These are phyloP conservation scores for Onychomys leucogaster DNA, from an alignment of 2,797 vertebrate species.

Conservation along the genomic window DNA sequence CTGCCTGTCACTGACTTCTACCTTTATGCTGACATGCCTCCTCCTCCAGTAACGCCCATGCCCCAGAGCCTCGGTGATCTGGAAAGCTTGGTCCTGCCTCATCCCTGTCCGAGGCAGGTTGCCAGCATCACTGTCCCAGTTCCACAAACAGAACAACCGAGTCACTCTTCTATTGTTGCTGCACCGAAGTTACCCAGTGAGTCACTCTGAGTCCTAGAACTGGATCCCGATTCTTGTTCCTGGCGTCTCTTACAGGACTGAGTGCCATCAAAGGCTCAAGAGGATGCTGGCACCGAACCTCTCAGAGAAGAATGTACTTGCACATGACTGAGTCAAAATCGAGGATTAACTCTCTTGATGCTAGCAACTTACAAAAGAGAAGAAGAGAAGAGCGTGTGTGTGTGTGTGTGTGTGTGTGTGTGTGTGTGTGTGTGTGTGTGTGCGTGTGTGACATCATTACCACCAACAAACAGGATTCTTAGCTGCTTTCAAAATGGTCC, in stretches of 20 bases:
- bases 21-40: neutral
- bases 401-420: neutral
- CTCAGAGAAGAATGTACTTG: neutral
- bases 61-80: neutral
- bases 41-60: neutral
- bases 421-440: neutral
- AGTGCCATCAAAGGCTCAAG: conserved; percentile 48
- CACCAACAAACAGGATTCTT: neutral
- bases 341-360: conserved; percentile 68
- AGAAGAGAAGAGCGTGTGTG: neutral
- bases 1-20: neutral
- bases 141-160: conserved; percentile 66
- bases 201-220: conserved; percentile 69
- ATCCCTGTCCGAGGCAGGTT: neutral
- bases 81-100: neutral
- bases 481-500: neutral
- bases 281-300: conserved; percentile 48
- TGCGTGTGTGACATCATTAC: neutral
- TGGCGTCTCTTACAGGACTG: conserved; percentile 15
- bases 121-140: conserved; percentile 50
- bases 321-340: conserved; percentile 55
- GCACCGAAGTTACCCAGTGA: conserved; percentile 71
- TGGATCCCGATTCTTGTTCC: conserved; percentile 58
- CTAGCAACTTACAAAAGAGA: conserved; percentile 27
- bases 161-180: conserved; percentile 78